Evolutionary conservation across 1,140 invertebrate genomes (phyloP), one percentile per base, ranked within the genome.

Genomic region (Onthophagus taurus): DNA sequence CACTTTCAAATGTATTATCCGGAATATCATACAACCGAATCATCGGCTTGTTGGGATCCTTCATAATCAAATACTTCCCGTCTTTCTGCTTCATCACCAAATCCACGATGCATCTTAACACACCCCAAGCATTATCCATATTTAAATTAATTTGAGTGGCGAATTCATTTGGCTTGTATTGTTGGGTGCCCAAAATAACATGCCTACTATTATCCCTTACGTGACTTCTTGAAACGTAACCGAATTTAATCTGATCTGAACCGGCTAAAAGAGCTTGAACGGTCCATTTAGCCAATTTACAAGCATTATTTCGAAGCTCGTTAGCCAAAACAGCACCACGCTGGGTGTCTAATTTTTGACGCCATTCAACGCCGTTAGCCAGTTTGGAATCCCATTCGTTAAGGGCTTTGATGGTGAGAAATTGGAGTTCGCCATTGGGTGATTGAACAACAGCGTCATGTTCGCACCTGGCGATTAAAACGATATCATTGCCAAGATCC

Each of bases 41-140:
- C 71, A 97, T 81, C 2, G 89, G 89, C 81, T 98, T 97, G 66
- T 96, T 97, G 1, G 96, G 97, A 71, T 99, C 96, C 67, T 99
- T 98, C 88, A 99, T 92, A 47, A 99, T 93, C 42, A 99, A 73
- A 66, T 97, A 99, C 67, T 86, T 87, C 53, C 97, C 97, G 65
- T 97, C 91, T 55, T 93, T 89, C 57, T 98, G 87, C 63, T 95
- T 95, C 87, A 97, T 92, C 52, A 93, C 94, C 45, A 95, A 85
- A 62, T 99, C 95, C 59, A 99, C 88, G 51, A 99, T 95, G 63
- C 93, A 98, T 4, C 95, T 76, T n/a, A 99, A 68, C 39, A 99
- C 90, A 47, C 95, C 97, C 96, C 96, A 99, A 2, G 89, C 93
- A 67, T 99, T 99, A 62, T 99, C 97, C 92, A 99, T 95, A 60